Conservation (phyloP, 1,140 invertebrate species). For the Akabosia matsudoensis region DNA sequence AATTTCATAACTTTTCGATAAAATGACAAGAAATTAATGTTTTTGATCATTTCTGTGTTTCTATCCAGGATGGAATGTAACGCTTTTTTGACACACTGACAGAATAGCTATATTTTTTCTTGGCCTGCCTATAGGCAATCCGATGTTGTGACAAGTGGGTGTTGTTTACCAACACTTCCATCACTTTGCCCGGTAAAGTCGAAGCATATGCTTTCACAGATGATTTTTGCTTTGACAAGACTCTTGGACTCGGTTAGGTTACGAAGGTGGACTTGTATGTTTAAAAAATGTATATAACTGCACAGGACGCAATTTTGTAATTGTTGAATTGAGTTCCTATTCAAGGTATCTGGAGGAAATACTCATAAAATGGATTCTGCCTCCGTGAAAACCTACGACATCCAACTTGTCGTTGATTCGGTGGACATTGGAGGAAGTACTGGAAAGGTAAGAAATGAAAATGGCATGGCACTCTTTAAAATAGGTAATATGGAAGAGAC, state of each 20-base stretch:
- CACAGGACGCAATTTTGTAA: neutral
- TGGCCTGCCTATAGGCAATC: no score
- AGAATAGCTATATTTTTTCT: no score
- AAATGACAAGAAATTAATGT: no score
- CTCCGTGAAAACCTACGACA: slow-evolving; percentile 36
- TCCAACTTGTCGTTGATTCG: slow-evolving; percentile 36
- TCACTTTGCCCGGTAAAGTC: neutral
- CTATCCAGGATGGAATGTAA: no score
- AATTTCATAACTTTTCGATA: no score
- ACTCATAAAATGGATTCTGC: slow-evolving; percentile 18
- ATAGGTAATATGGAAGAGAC: neutral
- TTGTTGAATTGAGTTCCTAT: neutral
- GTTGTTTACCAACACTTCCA: neutral
- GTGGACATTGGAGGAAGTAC: slow-evolving; percentile 33
- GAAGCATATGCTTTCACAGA: neutral
- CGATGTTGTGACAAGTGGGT: neutral
- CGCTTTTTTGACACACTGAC: no score
- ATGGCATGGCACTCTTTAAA: neutral
- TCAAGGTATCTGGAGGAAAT: neutral
- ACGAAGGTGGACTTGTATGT: neutral
- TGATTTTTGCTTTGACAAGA: neutral
- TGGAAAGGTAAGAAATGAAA: slow-evolving; percentile 31
- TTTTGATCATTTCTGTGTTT: no score
- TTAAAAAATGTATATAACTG: neutral
- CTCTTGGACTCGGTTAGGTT: neutral